These are phyloP conservation scores for human DNA, from an alignment of 2,113 vertebrate species.

Conservation along the genomic window DNA sequence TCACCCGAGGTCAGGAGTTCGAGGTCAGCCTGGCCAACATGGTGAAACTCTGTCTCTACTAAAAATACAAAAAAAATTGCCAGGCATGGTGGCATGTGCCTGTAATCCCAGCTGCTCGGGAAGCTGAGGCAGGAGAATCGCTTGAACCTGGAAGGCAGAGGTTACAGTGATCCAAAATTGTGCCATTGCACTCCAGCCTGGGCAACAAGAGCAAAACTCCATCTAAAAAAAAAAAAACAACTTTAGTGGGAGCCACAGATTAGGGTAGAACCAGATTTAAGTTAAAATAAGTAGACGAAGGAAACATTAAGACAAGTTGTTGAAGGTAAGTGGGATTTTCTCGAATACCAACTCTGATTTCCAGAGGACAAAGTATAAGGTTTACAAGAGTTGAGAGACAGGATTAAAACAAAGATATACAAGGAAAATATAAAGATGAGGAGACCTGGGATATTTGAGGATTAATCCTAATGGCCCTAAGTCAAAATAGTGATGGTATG, in stretches of 20 bases:
- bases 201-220: no score
- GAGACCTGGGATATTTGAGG: neutral
- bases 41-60: no score
- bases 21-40: no score
- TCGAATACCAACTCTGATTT: neutral
- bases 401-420: neutral
- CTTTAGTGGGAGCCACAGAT: neutral
- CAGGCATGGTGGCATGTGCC: no score
- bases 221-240: no score
- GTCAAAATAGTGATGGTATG: neutral
- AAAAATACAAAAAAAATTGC: no score
- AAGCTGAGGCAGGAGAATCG: no score
- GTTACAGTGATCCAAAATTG: no score
- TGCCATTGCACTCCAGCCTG: no score
- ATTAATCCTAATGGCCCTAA: neutral
- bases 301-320: neutral
- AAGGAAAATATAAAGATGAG: neutral
- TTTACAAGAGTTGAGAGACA: neutral
- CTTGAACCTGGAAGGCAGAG: no score
- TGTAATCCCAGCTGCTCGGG: no score
- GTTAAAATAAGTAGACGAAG: neutral
- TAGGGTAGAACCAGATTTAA: neutral
- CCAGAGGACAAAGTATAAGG: neutral
- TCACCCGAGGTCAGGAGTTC: no score
- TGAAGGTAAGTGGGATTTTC: neutral